Evolutionary conservation across 2,888 invertebrate species (phyloP).

Genomic region (Synergus japonicus): DNA sequence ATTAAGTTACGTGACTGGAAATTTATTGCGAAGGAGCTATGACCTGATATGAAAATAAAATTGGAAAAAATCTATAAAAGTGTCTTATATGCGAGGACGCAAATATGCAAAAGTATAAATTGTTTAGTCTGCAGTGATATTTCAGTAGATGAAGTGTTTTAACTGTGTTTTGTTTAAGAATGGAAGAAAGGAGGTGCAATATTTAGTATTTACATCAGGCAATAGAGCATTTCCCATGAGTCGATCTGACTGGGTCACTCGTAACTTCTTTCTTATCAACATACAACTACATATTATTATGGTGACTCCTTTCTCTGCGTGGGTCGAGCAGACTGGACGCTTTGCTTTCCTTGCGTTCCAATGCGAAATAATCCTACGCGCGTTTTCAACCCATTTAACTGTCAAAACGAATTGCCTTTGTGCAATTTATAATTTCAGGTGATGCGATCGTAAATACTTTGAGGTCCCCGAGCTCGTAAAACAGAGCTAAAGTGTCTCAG

Average conservation of each 20-base stretch:
- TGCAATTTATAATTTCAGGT: slow-evolving; percentile 38
- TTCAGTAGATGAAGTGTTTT: too few relatives aligned
- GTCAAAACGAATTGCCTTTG: slow-evolving; percentile 38
- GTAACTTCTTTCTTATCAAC: slow-evolving; percentile 37
- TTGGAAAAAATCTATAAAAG: not conserved
- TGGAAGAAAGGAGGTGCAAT: slow-evolving; percentile 3
- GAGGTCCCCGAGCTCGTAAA: slow-evolving; percentile 11
- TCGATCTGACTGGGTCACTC: slow-evolving; percentile 25
- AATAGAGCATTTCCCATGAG: slow-evolving; percentile 34
- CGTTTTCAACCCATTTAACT: slow-evolving; percentile 35
- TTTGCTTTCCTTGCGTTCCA: slow-evolving; percentile 27
- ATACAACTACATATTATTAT: not conserved
- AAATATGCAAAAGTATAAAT: not conserved
- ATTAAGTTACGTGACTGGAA: not conserved
- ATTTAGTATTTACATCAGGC: slow-evolving; percentile 1
- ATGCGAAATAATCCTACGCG: slow-evolving; percentile 39
- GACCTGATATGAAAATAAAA: not conserved
- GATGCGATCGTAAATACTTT: slow-evolving; percentile 26
- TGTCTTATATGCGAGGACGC: not conserved
- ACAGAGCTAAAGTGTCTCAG: slow-evolving; percentile 34
- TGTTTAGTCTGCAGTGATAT: too few relatives aligned
- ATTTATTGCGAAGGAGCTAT: not conserved
- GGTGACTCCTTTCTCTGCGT: slow-evolving; percentile 37
- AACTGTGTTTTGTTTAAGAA: not conserved
- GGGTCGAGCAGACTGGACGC: slow-evolving; percentile 38